These are phyloP conservation scores for Dasysyrphus tricinctus DNA, from an alignment of 2,888 invertebrate species.

Conservation along the genomic window DNA sequence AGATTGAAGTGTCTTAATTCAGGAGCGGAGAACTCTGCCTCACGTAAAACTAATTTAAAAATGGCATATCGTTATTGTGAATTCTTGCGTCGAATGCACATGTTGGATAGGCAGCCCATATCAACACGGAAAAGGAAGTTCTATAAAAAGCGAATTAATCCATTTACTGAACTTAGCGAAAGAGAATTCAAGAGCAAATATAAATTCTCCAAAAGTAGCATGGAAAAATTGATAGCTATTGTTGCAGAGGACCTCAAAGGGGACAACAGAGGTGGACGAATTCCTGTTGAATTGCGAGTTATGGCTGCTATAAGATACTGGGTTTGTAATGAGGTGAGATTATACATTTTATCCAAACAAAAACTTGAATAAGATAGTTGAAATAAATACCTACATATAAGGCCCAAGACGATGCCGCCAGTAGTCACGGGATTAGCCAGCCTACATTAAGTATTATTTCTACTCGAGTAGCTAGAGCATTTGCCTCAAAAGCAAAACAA, in stretches of 20 bases:
- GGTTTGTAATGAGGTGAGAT: neutral
- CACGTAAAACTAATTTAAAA: too few species aligned
- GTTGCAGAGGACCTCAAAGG: neutral
- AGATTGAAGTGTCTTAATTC: too few species aligned
- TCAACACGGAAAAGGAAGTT: neutral
- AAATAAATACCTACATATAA: conserved; percentile 6
- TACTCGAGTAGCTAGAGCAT: neutral
- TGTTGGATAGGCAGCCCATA: neutral
- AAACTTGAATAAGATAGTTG: neutral
- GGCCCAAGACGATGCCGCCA: neutral
- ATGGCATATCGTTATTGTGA: conserved; percentile 1
- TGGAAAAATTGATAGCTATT: neutral
- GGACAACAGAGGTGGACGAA: neutral
- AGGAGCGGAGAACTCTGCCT: too few species aligned
- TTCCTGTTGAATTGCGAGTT: neutral
- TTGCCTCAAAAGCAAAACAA: conserved; percentile 1
- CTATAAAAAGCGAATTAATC: neutral
- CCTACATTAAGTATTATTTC: conserved; percentile 7
- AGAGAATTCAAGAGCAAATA: neutral
- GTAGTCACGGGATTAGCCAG: neutral
- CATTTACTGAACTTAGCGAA: neutral
- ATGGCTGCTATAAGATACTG: neutral
- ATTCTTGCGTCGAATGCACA: neutral
- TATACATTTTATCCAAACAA: neutral
- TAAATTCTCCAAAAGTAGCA: neutral